These are phyloP conservation scores for Phodopus roborovskii DNA, from an alignment of 2,113 vertebrate species.

Conservation along the genomic window DNA sequence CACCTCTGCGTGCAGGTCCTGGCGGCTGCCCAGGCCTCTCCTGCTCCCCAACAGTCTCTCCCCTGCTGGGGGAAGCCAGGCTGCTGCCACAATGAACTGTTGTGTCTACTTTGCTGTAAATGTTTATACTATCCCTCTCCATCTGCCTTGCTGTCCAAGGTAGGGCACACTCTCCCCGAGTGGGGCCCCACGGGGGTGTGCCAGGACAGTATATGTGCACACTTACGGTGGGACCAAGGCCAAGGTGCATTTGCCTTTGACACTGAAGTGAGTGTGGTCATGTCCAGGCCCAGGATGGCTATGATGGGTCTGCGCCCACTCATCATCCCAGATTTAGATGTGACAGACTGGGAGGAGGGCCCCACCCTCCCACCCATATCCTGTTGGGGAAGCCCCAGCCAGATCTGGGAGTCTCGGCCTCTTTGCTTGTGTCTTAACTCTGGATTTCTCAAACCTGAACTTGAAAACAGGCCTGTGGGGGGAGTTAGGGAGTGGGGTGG, in stretches of 20 bases:
- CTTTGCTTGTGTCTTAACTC: neutral
- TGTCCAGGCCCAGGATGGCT: neutral
- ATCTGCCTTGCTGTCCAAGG: conserved; percentile 58
- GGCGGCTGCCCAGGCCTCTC: conserved; percentile 81
- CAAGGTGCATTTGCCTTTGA: neutral
- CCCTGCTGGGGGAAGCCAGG: conserved; percentile 69
- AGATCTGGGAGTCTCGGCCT: neutral
- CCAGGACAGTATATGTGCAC: neutral
- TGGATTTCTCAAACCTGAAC: rapidly evolving
- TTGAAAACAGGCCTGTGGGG: rapidly evolving
- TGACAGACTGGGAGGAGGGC: no score
- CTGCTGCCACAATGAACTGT: conserved; percentile 83
- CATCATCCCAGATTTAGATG: neutral
- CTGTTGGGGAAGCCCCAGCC: neutral
- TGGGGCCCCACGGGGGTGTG: neutral
- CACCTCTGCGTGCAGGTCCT: conserved; percentile 83
- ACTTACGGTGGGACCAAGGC: neutral
- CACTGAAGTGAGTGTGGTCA: neutral
- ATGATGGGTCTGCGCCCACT: rapidly evolving
- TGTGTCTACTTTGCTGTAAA: conserved; percentile 85
- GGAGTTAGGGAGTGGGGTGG: neutral
- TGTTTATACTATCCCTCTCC: conserved; percentile 82
- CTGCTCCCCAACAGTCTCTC: conserved; percentile 82
- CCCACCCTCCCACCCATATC: neutral
- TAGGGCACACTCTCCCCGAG: neutral